Conservation (phyloP, 2,797 vertebrate genomes). For the Chlorospingus flavigularis region DNA sequence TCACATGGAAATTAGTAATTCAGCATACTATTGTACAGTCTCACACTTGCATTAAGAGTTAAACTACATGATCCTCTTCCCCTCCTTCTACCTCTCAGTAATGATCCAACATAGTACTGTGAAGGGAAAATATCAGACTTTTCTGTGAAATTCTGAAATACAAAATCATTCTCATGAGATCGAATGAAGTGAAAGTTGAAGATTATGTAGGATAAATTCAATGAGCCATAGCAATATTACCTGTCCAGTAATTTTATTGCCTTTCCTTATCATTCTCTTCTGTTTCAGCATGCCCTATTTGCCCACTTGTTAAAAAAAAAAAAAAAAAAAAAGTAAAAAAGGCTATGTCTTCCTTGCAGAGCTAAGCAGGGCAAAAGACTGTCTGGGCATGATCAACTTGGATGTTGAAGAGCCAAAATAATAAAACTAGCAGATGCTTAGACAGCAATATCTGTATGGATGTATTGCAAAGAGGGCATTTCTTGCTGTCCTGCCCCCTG, state of each 20-base stretch:
- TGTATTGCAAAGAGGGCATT: background rate
- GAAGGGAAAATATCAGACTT: background rate
- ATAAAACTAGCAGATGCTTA: background rate
- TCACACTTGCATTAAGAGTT: background rate
- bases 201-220: background rate
- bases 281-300: background rate
- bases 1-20: background rate
- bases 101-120: background rate
- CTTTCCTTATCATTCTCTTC: background rate
- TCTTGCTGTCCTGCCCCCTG: background rate
- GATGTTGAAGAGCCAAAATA: background rate
- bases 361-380: background rate
- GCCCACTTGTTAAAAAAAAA: background rate
- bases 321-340: background rate
- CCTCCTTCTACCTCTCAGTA: background rate
- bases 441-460: background rate
- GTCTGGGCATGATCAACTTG: background rate
- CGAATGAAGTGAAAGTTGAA: background rate
- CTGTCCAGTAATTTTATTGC: background rate
- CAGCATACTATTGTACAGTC: background rate
- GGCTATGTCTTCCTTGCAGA: background rate
- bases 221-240: background rate
- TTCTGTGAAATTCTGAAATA: background rate
- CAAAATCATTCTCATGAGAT: background rate
- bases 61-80: background rate